Conservation (phyloP, 64 coral and sea anemone species). For the Porites australiensis region DNA sequence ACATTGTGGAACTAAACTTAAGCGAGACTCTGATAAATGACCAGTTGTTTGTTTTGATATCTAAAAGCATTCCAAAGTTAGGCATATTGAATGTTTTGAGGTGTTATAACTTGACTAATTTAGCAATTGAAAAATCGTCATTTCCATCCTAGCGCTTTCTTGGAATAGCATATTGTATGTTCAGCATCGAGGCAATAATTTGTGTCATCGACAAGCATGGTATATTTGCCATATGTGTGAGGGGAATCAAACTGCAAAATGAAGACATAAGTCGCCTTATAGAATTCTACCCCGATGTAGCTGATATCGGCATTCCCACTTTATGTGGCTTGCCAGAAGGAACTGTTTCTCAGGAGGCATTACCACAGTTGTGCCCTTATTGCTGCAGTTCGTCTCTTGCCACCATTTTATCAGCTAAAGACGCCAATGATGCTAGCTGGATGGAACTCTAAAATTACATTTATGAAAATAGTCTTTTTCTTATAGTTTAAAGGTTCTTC, state of each 20-base stretch:
- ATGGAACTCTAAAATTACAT: slow-evolving; percentile 3
- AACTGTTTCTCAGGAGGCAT: slow-evolving; percentile 8
- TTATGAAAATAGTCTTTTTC: no score
- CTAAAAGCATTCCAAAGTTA: slow-evolving; percentile 1
- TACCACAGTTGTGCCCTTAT: neutral
- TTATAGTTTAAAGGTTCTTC: no score
- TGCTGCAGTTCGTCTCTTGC: neutral
- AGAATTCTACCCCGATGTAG: slow-evolving; percentile 6
- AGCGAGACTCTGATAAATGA: neutral
- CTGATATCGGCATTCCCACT: neutral
- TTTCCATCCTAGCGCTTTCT: neutral
- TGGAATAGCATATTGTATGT: slow-evolving; percentile 8
- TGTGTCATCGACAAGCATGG: neutral
- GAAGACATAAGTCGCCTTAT: neutral
- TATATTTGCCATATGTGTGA: slow-evolving; percentile 2
- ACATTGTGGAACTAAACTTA: neutral
- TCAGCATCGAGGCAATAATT: neutral
- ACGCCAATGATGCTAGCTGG: neutral
- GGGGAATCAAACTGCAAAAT: neutral
- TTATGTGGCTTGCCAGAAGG: neutral
- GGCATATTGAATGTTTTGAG: slow-evolving; percentile 16
- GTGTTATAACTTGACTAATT: slow-evolving; percentile 2
- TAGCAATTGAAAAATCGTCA: slow-evolving; percentile 1
- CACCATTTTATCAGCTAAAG: neutral
- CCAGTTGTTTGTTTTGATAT: neutral